Evolutionary conservation across 2,888 invertebrate species (phyloP).

Genomic region (Lordiphosa fenestrarum): DNA sequence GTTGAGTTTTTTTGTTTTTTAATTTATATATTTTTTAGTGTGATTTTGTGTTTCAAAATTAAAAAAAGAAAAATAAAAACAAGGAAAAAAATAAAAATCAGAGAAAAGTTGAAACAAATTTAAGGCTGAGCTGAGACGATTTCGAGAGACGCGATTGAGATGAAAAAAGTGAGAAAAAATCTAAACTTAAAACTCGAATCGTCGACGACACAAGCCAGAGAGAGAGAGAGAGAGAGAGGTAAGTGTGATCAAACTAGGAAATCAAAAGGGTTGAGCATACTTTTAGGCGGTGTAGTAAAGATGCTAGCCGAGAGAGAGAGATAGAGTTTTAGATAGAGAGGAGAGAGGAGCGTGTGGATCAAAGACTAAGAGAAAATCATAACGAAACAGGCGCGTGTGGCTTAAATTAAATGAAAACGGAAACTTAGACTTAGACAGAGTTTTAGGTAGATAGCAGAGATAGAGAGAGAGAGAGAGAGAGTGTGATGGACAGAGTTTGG

Average conservation of each 20-base stretch:
- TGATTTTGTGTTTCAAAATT: conserved; percentile 31
- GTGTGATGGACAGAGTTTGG: conserved; percentile 20
- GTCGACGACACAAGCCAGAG: conserved; percentile 53
- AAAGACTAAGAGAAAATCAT: conserved; percentile 51
- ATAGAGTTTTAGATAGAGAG: background rate
- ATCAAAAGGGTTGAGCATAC: conserved; percentile 53
- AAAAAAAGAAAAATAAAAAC: conserved; percentile 29
- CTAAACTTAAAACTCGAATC: conserved; percentile 34
- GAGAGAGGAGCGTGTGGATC: conserved; percentile 35
- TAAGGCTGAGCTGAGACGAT: conserved; percentile 30
- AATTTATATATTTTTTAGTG: conserved; percentile 20
- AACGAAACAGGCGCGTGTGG: conserved; percentile 61
- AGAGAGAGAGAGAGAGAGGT: conserved; percentile 34
- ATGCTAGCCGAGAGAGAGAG: conserved; percentile 51
- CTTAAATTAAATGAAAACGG: conserved; percentile 42
- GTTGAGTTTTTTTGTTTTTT: conserved; percentile 15
- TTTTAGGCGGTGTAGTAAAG: conserved; percentile 62
- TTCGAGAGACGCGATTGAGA: conserved; percentile 38
- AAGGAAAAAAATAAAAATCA: conserved; percentile 13
- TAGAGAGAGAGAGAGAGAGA: conserved; percentile 26
- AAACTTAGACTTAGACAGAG: conserved; percentile 53
- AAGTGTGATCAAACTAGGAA: conserved; percentile 28
- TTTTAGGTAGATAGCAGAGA: conserved; percentile 23
- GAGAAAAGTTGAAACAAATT: conserved; percentile 16
- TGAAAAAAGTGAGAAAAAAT: conserved; percentile 37